Conservation (phyloP, 1,140 invertebrate genomes). For the Dryas iulia region DNA sequence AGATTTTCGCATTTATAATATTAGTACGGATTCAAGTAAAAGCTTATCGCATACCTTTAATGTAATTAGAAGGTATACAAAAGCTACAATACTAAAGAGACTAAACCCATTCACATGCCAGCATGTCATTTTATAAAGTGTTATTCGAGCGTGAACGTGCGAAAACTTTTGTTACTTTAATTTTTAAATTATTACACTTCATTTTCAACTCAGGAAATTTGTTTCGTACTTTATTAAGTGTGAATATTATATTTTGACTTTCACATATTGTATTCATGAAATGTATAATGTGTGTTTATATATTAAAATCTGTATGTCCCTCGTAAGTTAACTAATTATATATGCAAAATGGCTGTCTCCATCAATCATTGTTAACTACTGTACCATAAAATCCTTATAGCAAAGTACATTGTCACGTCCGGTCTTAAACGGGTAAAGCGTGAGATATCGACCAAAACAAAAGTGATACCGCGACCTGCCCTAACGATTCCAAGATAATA, state of each 20-base stretch:
- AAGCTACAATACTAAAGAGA: constrained; percentile 18
- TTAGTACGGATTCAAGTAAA: too few relatives aligned
- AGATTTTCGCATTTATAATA: too few relatives aligned
- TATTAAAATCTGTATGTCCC: background rate
- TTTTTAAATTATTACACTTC: background rate
- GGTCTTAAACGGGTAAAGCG: constrained; percentile 20
- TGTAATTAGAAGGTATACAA: constrained; percentile 37
- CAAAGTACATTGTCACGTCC: constrained; percentile 29
- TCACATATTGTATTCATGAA: background rate
- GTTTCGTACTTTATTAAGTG: background rate
- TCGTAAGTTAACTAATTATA: background rate
- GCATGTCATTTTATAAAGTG: constrained; percentile 24
- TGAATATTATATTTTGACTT: background rate
- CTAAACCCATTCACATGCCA: constrained; percentile 34
- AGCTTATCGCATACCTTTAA: constrained; percentile 22
- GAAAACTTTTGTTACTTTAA: constrained; percentile 2
- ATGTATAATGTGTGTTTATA: background rate
- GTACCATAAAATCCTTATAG: background rate
- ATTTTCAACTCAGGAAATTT: background rate
- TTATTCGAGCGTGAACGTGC: constrained; percentile 22
- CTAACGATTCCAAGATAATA: constrained; percentile 53
- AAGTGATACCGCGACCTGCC: constrained; percentile 44
- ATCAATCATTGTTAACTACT: background rate
- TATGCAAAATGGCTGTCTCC: background rate
- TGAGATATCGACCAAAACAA: constrained; percentile 41